These are phyloP conservation scores for Micrastur ruficollis DNA, from an alignment of 2,797 vertebrate genomes.

Conservation along the genomic window DNA sequence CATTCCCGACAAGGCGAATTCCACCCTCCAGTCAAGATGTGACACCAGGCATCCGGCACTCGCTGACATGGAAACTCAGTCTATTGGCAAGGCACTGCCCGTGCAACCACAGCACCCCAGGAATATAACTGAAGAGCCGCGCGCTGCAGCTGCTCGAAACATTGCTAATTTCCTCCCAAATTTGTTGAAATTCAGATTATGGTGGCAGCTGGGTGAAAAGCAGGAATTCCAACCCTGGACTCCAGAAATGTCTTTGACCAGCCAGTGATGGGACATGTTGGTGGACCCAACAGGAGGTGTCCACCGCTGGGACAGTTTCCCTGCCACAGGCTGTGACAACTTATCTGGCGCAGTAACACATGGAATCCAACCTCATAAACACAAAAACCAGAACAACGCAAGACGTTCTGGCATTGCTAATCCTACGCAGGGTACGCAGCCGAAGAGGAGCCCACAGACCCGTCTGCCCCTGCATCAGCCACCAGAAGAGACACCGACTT, in stretches of 20 bases:
- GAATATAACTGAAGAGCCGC: not conserved
- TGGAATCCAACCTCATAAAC: not conserved
- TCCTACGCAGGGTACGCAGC: not conserved
- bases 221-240: not conserved
- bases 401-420: not conserved
- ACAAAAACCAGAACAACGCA: not conserved
- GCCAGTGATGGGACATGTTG: rapidly evolving
- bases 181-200: not conserved
- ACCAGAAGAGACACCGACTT: not conserved
- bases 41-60: not conserved
- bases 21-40: not conserved
- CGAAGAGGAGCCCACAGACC: not conserved
- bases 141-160: rapidly evolving
- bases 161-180: not conserved
- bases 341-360: not conserved
- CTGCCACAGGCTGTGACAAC: not conserved
- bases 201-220: not conserved
- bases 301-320: not conserved
- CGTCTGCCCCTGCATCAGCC: not conserved
- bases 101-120: not conserved
- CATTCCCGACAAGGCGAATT: not conserved
- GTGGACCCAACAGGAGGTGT: not conserved
- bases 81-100: not conserved
- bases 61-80: not conserved
- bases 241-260: not conserved